phyloP scores from a whole-genome alignment of 2,113 vertebrate genomes.

The Egretta garzetta region DNA sequence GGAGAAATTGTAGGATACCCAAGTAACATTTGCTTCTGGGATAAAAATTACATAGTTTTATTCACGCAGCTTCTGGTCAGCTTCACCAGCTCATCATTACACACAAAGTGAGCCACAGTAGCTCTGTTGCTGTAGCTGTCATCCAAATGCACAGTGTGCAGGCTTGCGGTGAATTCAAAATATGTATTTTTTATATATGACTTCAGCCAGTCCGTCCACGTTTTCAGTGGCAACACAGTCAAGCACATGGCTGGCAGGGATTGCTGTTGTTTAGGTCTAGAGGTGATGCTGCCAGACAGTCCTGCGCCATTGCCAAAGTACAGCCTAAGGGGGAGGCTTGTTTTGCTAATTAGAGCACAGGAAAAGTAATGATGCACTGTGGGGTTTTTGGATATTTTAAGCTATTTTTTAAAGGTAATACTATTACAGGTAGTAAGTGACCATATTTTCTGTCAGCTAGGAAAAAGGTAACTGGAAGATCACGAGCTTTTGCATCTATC shows the following conservation, averaged over 20 bases:
- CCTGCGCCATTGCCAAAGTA: background rate
- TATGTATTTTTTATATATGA: background rate
- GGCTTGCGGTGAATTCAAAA: background rate
- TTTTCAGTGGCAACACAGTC: background rate
- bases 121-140: background rate
- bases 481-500: background rate
- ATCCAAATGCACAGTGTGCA: background rate
- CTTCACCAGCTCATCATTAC: background rate
- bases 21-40: background rate
- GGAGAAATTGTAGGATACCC: background rate
- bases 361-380: background rate
- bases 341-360: background rate
- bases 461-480: background rate
- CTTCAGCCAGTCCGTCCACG: fast-evolving
- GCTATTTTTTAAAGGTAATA: background rate
- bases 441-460: background rate
- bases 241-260: background rate
- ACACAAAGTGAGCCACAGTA: background rate
- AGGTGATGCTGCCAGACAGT: background rate
- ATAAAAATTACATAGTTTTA: background rate
- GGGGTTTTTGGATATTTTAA: background rate
- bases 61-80: background rate
- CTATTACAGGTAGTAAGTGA: background rate
- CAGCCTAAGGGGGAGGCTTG: background rate
- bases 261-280: background rate